Evolutionary conservation across 2,888 invertebrate genomes (phyloP).

Genomic region (Aspidiotus rigidus): DNA sequence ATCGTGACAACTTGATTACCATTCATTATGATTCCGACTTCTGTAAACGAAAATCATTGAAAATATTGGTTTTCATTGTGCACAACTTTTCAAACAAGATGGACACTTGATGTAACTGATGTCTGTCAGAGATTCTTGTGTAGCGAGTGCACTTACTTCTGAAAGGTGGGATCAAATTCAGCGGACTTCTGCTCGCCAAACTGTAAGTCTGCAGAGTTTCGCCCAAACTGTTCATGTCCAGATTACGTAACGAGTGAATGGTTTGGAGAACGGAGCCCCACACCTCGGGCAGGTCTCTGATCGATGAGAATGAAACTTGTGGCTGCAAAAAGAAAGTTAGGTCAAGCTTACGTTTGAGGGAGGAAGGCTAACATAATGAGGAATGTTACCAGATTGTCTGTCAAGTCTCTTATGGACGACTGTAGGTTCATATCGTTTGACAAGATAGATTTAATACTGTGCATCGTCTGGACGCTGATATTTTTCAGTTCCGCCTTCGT

Average conservation of each 20-base stretch:
- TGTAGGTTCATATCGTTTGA: conserved; percentile 1
- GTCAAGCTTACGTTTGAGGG: background rate
- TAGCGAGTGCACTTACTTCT: conserved; percentile 55
- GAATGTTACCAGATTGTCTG: background rate
- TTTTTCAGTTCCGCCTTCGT: conserved; percentile 14
- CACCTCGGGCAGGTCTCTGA: conserved; percentile 13
- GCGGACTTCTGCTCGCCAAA: conserved; percentile 46
- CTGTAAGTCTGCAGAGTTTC: conserved; percentile 52
- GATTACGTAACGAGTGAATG: conserved; percentile 50
- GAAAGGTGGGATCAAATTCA: conserved; percentile 56
- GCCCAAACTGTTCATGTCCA: conserved; percentile 51
- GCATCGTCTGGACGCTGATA: conserved; percentile 1
- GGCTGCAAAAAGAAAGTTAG: conserved; percentile 12
- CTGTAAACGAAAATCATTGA: conserved; percentile 5
- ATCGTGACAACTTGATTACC: conserved; percentile 26
- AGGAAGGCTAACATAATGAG: background rate
- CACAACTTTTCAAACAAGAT: background rate
- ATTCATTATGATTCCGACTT: conserved; percentile 15
- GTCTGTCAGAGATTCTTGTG: too few species aligned
- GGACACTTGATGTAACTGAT: background rate
- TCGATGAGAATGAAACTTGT: conserved; percentile 9
- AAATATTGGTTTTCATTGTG: background rate
- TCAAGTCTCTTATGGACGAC: too few species aligned
- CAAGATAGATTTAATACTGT: background rate
- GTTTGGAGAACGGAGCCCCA: conserved; percentile 45